A percentile compares a stretch with the other conserved stretches of the same genome.
phyloP scores from a whole-genome alignment of 2,797 vertebrate genomes.

The Clarias platycephalus region DNA sequence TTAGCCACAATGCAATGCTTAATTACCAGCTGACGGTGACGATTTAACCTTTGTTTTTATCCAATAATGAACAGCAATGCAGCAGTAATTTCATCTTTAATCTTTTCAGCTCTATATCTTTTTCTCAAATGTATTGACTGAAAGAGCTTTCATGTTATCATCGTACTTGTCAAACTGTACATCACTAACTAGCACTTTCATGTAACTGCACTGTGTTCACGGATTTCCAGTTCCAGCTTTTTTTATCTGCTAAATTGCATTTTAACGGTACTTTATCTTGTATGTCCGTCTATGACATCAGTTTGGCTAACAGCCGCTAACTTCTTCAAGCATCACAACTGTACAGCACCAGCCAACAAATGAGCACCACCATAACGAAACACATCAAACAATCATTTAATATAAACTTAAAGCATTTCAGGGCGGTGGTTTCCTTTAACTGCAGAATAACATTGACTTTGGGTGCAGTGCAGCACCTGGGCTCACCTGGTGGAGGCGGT shows the following conservation, averaged over 20 bases:
- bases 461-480: slow-evolving; percentile 8
- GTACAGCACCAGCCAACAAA: background rate
- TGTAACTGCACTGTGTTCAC: background rate
- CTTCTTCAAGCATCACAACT: background rate
- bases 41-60: background rate
- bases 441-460: background rate
- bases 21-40: background rate
- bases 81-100: background rate
- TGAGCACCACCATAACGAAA: background rate
- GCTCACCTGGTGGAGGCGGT: slow-evolving; percentile 78
- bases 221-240: background rate
- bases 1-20: background rate
- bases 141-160: background rate
- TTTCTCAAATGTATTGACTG: background rate
- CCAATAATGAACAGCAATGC: background rate
- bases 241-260: background rate
- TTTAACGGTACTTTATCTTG: background rate
- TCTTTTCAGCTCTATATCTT: background rate
- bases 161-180: background rate
- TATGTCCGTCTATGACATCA: background rate
- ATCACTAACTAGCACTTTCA: background rate
- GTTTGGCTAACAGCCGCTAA: background rate
- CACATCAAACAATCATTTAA: background rate
- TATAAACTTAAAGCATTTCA: background rate
- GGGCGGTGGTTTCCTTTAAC: background rate